Conservation (phyloP, 2,888 invertebrate species). For the Caenorhabditis drosophilae region DNA sequence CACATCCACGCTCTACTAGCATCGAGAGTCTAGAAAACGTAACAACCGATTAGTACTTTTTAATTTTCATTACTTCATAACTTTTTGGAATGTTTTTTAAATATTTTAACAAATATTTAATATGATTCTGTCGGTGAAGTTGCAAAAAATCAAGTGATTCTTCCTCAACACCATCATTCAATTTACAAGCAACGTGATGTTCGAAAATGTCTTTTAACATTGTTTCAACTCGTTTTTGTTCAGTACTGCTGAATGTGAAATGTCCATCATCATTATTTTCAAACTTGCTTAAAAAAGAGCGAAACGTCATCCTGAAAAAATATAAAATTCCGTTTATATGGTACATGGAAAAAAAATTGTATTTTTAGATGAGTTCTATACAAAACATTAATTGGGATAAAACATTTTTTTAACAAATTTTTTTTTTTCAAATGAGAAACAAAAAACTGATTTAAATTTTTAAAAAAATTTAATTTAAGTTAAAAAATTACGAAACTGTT, state of each 20-base stretch:
- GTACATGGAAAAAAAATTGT: too few relatives aligned
- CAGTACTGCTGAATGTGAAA: slow-evolving; percentile 47
- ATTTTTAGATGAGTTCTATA: too few relatives aligned
- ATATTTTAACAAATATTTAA: slow-evolving; percentile 29
- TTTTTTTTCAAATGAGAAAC: too few relatives aligned
- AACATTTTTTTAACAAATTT: too few relatives aligned
- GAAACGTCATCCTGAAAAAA: slow-evolving; percentile 24
- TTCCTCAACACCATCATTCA: slow-evolving; percentile 23
- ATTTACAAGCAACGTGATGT: slow-evolving; percentile 7
- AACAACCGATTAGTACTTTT: too few relatives aligned
- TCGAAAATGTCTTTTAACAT: slow-evolving; percentile 30
- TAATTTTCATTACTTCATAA: slow-evolving; percentile 34
- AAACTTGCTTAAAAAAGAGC: slow-evolving; percentile 33
- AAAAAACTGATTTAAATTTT: too few relatives aligned
- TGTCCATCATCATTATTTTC: slow-evolving; percentile 42
- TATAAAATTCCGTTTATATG: too few relatives aligned
- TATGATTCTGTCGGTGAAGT: slow-evolving; percentile 32
- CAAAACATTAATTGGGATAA: too few relatives aligned
- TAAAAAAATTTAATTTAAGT: too few relatives aligned
- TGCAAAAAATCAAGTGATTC: slow-evolving; percentile 14
- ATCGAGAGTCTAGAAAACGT: slow-evolving; percentile 78
- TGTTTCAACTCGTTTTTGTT: slow-evolving; percentile 52
- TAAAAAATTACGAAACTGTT: too few relatives aligned
- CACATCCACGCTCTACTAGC: slow-evolving; percentile 94
- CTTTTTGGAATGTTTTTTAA: slow-evolving; percentile 27